Evolutionary conservation across 2,888 invertebrate genomes (phyloP).

Genomic region (Drosophila quinaria): DNA sequence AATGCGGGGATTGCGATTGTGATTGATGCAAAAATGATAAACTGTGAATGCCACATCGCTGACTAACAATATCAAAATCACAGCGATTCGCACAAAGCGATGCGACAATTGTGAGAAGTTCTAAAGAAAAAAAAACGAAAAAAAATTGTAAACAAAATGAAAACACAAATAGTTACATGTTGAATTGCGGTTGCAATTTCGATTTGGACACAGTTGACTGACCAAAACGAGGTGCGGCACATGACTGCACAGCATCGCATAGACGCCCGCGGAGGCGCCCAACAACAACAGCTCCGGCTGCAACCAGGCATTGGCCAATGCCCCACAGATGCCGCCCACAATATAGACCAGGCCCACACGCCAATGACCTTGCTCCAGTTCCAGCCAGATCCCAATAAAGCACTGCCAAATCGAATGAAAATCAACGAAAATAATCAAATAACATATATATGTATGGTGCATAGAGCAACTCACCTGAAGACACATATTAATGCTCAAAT

Average conservation of each 20-base stretch:
- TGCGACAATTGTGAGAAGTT: slow-evolving; percentile 86
- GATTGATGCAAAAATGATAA: slow-evolving; percentile 85
- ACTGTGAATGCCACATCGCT: slow-evolving; percentile 88
- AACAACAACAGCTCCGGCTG: slow-evolving; percentile 92
- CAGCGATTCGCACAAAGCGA: slow-evolving; percentile 87
- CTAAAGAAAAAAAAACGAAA: slow-evolving; percentile 79
- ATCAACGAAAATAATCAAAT: slow-evolving; percentile 1
- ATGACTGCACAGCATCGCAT: slow-evolving; percentile 94
- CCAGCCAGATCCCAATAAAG: slow-evolving; percentile 86
- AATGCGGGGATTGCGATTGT: slow-evolving; percentile 86
- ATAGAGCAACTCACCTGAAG: slow-evolving; percentile 87
- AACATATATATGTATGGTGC: not conserved
- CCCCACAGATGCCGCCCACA: slow-evolving; percentile 91
- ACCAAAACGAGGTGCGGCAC: slow-evolving; percentile 93
- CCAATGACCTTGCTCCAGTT: slow-evolving; percentile 91
- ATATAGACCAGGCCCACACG: slow-evolving; percentile 90
- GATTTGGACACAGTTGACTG: slow-evolving; percentile 69
- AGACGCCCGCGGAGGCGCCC: slow-evolving; percentile 96
- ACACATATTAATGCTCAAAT: slow-evolving; percentile 91
- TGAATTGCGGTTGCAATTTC: slow-evolving; percentile 57
- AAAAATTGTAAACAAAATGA: slow-evolving; percentile 27
- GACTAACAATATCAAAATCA: slow-evolving; percentile 88
- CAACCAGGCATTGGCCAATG: slow-evolving; percentile 91
- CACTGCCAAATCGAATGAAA: slow-evolving; percentile 51
- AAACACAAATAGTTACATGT: slow-evolving; percentile 10